Conservation (phyloP, 1,140 invertebrate genomes). For the Leucophenga varia region DNA sequence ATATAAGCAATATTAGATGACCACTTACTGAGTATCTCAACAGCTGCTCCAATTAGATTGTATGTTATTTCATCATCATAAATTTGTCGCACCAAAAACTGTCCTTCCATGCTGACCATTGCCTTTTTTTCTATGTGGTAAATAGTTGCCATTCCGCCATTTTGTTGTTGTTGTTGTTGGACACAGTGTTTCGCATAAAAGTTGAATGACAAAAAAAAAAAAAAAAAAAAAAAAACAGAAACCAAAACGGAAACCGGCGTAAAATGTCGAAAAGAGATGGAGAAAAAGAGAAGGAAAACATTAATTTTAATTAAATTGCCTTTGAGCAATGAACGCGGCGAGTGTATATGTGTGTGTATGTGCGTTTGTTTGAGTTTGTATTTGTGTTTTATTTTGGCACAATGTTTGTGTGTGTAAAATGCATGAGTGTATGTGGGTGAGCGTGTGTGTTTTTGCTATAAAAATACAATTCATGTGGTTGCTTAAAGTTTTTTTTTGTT, state of each 20-base stretch:
- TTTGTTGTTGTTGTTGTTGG: constrained; percentile 6
- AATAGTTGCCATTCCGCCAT: too few relatives aligned
- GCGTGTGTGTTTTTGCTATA: background rate
- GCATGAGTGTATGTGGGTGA: background rate
- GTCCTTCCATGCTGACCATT: constrained; percentile 89
- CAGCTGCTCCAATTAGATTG: constrained; percentile 87
- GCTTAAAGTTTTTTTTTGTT: constrained; percentile 5
- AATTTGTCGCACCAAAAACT: constrained; percentile 90
- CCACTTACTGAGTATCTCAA: constrained; percentile 83
- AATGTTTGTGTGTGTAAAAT: constrained; percentile 2
- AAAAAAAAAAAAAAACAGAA: constrained; percentile 4
- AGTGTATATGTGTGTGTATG: constrained; percentile 27
- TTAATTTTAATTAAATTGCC: constrained; percentile 54
- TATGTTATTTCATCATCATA: constrained; percentile 96
- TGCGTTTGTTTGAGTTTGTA: constrained; percentile 6
- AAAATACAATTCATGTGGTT: background rate
- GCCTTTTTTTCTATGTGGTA: constrained; percentile 79
- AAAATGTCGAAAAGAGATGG: too few relatives aligned
- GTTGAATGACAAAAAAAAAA: constrained; percentile 5
- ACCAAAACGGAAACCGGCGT: too few relatives aligned
- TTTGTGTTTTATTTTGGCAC: too few relatives aligned
- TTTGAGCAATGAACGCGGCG: constrained; percentile 24
- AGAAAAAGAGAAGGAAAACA: constrained; percentile 27
- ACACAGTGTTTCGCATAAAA: constrained; percentile 6
- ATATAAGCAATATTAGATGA: constrained; percentile 10